phyloP scores from a whole-genome alignment of 2,888 invertebrate genomes.

The Podotricha telesiphe region DNA sequence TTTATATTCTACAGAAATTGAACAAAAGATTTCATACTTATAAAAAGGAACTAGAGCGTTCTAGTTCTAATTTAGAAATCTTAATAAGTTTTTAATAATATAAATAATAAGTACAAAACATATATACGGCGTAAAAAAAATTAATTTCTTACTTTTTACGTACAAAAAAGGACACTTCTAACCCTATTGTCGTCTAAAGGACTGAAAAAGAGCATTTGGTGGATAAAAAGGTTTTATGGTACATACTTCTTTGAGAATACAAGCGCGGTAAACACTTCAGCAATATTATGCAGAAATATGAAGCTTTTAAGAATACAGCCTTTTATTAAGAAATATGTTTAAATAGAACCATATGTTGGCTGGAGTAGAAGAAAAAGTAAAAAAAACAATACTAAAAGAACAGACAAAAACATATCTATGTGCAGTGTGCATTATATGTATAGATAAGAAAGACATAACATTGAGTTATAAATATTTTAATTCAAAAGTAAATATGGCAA shows the following conservation, averaged over 20 bases:
- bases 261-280: not conserved
- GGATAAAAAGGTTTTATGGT: not conserved
- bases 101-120: not conserved
- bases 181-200: not conserved
- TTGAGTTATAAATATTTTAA: not conserved
- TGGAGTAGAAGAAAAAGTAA: too few relatives aligned
- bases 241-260: not conserved
- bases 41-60: too few relatives aligned
- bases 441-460: not conserved
- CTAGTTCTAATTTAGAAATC: too few relatives aligned
- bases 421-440: not conserved
- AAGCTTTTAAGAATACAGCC: not conserved
- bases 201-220: not conserved
- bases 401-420: too few relatives aligned
- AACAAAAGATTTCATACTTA: too few relatives aligned
- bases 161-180: not conserved
- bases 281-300: not conserved
- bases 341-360: too few relatives aligned
- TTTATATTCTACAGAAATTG: too few relatives aligned
- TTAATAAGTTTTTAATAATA: too few relatives aligned
- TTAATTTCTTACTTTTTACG: not conserved
- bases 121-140: too few relatives aligned
- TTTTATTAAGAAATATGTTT: not conserved
- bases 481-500: conserved; percentile 2
- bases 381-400: not conserved